These are phyloP conservation scores for Pseudopipra pipra DNA, from an alignment of 2,113 vertebrate genomes.

Conservation along the genomic window DNA sequence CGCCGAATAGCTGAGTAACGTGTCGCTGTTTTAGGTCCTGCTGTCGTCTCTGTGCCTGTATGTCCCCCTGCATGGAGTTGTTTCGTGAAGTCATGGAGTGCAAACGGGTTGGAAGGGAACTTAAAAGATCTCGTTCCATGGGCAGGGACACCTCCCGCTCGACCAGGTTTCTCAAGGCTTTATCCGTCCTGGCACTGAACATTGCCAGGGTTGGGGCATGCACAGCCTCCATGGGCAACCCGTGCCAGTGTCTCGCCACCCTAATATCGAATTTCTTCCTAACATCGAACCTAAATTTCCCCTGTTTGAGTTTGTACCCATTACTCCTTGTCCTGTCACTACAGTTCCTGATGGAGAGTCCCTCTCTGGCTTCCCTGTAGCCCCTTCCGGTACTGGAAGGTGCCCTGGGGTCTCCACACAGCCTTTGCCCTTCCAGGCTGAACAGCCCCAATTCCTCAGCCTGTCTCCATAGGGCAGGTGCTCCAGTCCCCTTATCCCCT, in stretches of 20 bases:
- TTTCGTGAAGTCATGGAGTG: not conserved
- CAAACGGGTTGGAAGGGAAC: not conserved
- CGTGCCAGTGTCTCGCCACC: not conserved
- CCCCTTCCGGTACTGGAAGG: not conserved
- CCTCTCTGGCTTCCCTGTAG: not conserved
- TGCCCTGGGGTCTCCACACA: not conserved
- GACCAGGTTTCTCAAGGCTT: not conserved
- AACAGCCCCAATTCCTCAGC: not conserved
- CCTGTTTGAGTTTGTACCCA: accelerated
- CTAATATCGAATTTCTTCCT: not conserved
- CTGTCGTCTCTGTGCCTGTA: not conserved
- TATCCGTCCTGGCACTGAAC: not conserved
- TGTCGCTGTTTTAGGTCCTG: not conserved
- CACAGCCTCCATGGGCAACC: not conserved
- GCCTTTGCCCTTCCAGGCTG: not conserved
- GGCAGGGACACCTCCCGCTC: accelerated
- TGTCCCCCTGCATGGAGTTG: not conserved
- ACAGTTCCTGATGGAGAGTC: not conserved
- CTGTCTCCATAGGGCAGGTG: not conserved
- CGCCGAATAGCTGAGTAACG: not conserved
- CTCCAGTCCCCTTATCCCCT: not conserved
- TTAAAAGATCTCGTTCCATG: not conserved
- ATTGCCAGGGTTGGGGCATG: not conserved
- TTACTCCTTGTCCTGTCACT: accelerated
- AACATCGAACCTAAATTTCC: no score